Base-by-base conservation (phyloP, 2,113 vertebrate species). In the Nesoenas mayeri region DNA sequence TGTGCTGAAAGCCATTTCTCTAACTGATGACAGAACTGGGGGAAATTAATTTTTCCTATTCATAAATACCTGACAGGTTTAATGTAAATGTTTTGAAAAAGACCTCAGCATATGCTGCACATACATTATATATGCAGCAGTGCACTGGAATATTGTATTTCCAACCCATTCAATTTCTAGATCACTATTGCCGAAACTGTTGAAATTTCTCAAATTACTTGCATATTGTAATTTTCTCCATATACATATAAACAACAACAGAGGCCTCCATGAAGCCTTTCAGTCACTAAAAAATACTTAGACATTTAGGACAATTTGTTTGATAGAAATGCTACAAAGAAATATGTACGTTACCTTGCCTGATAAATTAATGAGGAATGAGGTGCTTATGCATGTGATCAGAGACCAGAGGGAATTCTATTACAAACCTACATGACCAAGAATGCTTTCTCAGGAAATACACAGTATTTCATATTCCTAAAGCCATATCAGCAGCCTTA, bases 21-120 rank as follows among this genome's bases (percentile, higher is more conserved):
- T 94, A 94, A 97, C 97, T 96, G 97, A 98, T 98, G 98, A 97
- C 98, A 98, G 97, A 98, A 96, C 95, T 78, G 64, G 90, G 93
- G 97, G 79, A 98, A 98, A 98, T 98, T 98, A 98, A 98, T 98
- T 98, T 98, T 98, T 98, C 97, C 97, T 98, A 98, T 98, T 98
- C 98, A 98, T 98, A 98, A 98, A 98, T 97, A 98, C 86, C 97
- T 98, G 98, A 98, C 98, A 98, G 96, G 97, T 98, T 98, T 98
- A 98, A 98, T 94, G 97, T 98, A 98, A 98, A 98, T 98, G 98
- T 98, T 98, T 98, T 98, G 98, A 98, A 98, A 98, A 98, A 98
- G 97, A 92, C 95, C 97, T 98, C 98, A 97, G 96, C 94, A 97
- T 98, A 98, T 95, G 91, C 98, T 81, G 97, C 94, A 98, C 94